phyloP scores from a whole-genome alignment of 2,797 vertebrate species.

The Epinephelus coioides region DNA sequence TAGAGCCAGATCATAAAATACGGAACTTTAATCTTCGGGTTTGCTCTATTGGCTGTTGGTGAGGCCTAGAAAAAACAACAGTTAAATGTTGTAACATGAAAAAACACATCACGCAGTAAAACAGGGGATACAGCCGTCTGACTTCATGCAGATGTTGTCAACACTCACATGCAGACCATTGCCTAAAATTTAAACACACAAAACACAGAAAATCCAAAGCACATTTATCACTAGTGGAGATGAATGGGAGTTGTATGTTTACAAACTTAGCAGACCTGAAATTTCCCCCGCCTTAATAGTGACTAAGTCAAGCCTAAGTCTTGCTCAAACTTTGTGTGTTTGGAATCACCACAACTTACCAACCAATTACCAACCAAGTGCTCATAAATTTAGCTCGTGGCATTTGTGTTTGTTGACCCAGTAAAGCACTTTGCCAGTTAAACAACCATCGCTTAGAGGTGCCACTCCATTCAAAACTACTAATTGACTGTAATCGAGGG shows the following conservation, averaged over 20 bases:
- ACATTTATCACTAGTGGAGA: background rate
- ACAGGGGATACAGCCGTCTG: background rate
- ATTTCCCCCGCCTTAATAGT: background rate
- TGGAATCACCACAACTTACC: conserved; percentile 36
- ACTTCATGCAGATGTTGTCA: background rate
- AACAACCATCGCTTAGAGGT: conserved; percentile 34
- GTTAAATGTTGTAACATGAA: background rate
- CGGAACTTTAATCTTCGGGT: conserved; percentile 15
- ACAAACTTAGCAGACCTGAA: conserved; percentile 1
- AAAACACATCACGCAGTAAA: background rate
- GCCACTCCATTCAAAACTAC: conserved; percentile 50
- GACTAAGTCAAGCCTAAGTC: conserved; percentile 8
- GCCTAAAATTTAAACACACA: background rate
- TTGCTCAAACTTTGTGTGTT: conserved; percentile 12
- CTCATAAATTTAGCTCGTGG: conserved; percentile 43
- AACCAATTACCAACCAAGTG: conserved; percentile 51
- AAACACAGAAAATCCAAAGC: conserved; percentile 6
- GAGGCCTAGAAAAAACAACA: conserved; percentile 17
- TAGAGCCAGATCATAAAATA: conserved; percentile 36
- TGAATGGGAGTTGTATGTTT: background rate
- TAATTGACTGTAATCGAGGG: conserved; percentile 53
- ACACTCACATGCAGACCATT: background rate
- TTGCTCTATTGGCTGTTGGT: conserved; percentile 14
- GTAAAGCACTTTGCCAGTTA: conserved; percentile 15
- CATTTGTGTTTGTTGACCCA: conserved; percentile 40